Conservation (phyloP, 2,797 vertebrate genomes). For the Brachyalestes nurse region DNA sequence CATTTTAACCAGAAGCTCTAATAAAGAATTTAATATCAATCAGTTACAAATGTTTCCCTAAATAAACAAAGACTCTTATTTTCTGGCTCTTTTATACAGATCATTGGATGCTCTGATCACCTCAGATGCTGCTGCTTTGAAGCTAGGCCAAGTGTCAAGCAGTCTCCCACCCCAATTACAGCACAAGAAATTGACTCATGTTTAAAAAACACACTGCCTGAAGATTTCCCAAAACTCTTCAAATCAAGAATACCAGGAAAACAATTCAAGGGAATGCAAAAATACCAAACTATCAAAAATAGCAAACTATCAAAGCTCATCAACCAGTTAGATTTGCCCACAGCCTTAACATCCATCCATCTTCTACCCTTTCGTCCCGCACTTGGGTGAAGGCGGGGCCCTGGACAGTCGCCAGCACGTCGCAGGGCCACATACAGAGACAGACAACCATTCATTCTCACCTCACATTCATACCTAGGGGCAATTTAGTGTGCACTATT, state of each 20-base stretch:
- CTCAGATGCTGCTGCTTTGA: constrained; percentile 30
- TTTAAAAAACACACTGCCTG: constrained; percentile 13
- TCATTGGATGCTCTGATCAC: constrained; percentile 22
- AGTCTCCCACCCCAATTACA: constrained; percentile 8
- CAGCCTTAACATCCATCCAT: no score
- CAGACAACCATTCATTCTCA: no score
- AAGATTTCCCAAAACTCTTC: background rate
- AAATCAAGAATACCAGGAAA: background rate
- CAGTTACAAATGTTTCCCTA: constrained; percentile 18
- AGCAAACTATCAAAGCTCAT: background rate
- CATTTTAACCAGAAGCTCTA: background rate
- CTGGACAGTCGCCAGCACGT: no score
- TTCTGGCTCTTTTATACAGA: background rate
- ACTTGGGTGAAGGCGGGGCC: no score
- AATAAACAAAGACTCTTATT: background rate
- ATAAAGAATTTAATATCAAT: constrained; percentile 12
- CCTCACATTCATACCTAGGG: no score
- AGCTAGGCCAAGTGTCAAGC: constrained; percentile 34
- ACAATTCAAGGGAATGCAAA: background rate
- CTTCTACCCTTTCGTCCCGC: no score
- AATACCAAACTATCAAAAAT: background rate
- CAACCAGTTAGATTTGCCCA: background rate
- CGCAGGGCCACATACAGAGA: no score
- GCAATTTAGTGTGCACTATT: no score
- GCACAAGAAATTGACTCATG: background rate